Percentiles rank a stretch among this genome's conserved stretches.
Evolutionary conservation across 2,797 vertebrate species (phyloP).

Genomic region (Chaunax sp.): DNA sequence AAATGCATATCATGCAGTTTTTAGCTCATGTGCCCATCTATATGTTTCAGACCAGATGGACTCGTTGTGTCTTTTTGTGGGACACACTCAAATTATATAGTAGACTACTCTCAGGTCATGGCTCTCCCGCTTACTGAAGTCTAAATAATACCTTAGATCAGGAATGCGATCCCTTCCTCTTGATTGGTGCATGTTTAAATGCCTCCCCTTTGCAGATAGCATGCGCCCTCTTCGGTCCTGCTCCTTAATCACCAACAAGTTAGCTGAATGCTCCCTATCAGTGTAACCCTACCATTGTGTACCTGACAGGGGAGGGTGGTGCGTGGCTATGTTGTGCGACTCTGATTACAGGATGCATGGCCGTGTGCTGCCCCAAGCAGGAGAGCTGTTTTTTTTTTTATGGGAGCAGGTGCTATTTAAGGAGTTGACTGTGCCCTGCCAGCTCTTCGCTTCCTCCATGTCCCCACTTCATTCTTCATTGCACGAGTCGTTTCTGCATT

Average conservation of each 20-base stretch:
- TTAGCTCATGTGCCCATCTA: not conserved
- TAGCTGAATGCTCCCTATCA: constrained; percentile 78
- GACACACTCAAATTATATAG: constrained; percentile 5
- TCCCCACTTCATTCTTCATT: constrained; percentile 60
- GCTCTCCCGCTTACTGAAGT: constrained; percentile 10
- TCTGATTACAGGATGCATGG: constrained; percentile 87
- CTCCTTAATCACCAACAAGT: constrained; percentile 74
- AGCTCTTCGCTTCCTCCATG: constrained; percentile 59
- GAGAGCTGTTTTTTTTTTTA: constrained; percentile 59
- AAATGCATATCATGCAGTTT: not conserved
- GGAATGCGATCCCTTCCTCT: constrained; percentile 27
- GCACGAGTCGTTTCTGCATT: constrained; percentile 62
- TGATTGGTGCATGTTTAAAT: constrained; percentile 77
- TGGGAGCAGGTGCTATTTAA: constrained; percentile 84
- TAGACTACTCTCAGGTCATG: constrained; percentile 20
- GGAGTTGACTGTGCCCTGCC: constrained; percentile 73
- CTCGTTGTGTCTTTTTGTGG: constrained; percentile 13
- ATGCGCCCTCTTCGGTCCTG: constrained; percentile 67
- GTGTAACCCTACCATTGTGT: constrained; percentile 76
- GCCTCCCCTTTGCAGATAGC: constrained; percentile 53
- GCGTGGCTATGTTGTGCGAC: constrained; percentile 69
- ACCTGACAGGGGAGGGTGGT: constrained; percentile 76
- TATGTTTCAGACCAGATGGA: constrained; percentile 1
- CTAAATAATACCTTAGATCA: constrained; percentile 21
- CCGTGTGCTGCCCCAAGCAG: constrained; percentile 73